These are phyloP conservation scores for Sceloporus undulatus DNA, from an alignment of 2,113 vertebrate species.

Conservation along the genomic window DNA sequence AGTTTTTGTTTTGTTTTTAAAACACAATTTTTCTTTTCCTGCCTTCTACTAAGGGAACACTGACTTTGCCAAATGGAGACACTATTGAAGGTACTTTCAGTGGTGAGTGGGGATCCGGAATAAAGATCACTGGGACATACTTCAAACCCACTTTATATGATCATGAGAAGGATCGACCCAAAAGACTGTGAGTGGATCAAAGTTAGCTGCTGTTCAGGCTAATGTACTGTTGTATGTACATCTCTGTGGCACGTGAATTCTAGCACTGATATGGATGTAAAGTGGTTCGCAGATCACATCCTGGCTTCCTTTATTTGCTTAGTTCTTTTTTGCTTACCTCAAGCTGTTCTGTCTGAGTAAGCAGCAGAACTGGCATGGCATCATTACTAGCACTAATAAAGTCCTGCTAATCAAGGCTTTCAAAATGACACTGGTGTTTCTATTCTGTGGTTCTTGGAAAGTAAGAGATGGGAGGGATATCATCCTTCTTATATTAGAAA, in stretches of 20 bases:
- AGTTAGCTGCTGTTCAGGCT: constrained; percentile 16
- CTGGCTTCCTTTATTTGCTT: background rate
- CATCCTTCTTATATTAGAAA: background rate
- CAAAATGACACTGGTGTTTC: background rate
- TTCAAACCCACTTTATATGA: constrained; percentile 95
- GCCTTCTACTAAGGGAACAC: constrained; percentile 80
- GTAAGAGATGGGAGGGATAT: background rate
- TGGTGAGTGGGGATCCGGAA: constrained; percentile 95
- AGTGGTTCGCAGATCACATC: background rate
- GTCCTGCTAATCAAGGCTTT: background rate
- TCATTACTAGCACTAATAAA: background rate
- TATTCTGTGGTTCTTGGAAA: background rate
- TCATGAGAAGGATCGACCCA: constrained; percentile 87
- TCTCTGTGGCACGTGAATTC: background rate
- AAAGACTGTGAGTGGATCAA: constrained; percentile 82
- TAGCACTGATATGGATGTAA: background rate
- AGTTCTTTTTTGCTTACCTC: background rate
- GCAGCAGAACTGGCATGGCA: background rate
- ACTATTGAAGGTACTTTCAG: constrained; percentile 94
- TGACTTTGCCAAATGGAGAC: constrained; percentile 94
- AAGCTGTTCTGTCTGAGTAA: constrained; percentile 5
- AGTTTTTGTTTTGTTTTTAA: background rate
- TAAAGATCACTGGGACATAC: constrained; percentile 95
- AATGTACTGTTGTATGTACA: background rate
- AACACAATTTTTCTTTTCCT: background rate